Base-by-base conservation (phyloP, 2,113 vertebrate genomes). In the Dromiciops gliroides region DNA sequence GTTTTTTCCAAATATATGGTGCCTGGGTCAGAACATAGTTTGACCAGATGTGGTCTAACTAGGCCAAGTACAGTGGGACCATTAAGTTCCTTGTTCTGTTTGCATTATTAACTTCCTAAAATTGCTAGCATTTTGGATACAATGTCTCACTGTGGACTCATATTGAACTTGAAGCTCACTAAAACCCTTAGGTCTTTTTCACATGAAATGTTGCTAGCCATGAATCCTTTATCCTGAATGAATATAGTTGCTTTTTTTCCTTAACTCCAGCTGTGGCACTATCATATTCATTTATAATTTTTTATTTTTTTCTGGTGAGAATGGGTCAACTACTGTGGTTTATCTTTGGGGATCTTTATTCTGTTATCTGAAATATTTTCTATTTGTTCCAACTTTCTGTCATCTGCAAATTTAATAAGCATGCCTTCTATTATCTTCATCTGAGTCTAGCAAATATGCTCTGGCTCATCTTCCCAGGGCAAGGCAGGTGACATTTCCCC, bases 91-190 rank as follows among this genome's bases (percentile, higher is more conserved):
- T 83, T 83, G 67, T 44, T 83, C 67, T 83, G 16, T 83, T 44
- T 83, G 67, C 67, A 83, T 83, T 83, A 83, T 83, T 83, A 83
- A 83, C 67, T 83, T 83, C n/a, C 67, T 83, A 83, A 83, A 83
- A 83, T 19, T 83, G 67, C 67, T 44, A 22, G 67, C 67, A 44
- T 83, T 83, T 37, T 44, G 37, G 67, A 83, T 44, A 37, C 67
- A 83, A 83, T 83, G 19, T 44, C 67, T 44, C 67, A 83, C 67
- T 83, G n/a, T 44, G 67, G 67, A 83, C 67, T 83, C 67, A 44
- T 83, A 44, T 44, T 44, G n/a, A 83, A 44, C n/a, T 83, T 83
- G 67, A 83, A 83, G 67, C 7, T 19, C 37, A 22, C 67, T 83
- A 83, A 83, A 83, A 83, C 23, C 37, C 9, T 44, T 44, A 75